Conservation (phyloP, 1,140 invertebrate species). For the Amphibalanus amphitrite region DNA sequence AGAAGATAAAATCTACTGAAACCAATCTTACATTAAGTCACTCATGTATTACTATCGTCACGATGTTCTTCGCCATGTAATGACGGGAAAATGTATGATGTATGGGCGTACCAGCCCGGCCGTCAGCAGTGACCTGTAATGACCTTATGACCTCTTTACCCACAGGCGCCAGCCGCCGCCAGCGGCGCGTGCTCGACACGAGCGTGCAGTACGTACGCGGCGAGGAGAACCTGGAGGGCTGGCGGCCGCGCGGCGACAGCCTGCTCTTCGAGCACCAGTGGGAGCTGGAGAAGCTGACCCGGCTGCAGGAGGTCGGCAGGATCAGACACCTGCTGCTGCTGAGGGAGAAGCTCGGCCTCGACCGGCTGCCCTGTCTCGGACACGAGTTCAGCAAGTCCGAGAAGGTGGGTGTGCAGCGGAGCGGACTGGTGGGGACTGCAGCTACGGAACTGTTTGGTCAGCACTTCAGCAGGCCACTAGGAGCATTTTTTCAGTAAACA, state of each 20-base stretch:
- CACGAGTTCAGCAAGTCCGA: slow-evolving; percentile 65
- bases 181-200: slow-evolving; percentile 87
- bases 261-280: slow-evolving; percentile 98
- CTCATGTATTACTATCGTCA: too few species aligned
- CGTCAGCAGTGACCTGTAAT: too few species aligned
- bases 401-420: slow-evolving; percentile 37
- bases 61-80: too few species aligned
- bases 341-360: slow-evolving; percentile 67
- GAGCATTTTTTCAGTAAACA: too few species aligned
- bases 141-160: too few species aligned
- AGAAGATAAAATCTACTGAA: too few species aligned
- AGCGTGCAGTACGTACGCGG: slow-evolving; percentile 96
- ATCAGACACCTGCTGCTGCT: slow-evolving; percentile 71
- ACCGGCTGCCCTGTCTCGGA: slow-evolving; percentile 32
- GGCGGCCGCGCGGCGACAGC: slow-evolving; percentile 82
- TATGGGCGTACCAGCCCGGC: too few species aligned
- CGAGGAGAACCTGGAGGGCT: slow-evolving; percentile 94
- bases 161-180: slow-evolving; percentile 81
- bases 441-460: too few species aligned
- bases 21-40: too few species aligned
- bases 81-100: too few species aligned
- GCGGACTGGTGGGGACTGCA: too few species aligned
- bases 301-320: slow-evolving; percentile 84
- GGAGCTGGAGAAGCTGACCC: slow-evolving; percentile 93
- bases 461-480: too few species aligned